Evolutionary conservation across 1,140 invertebrate species (phyloP).

Genomic region (Antheraea mylitta): DNA sequence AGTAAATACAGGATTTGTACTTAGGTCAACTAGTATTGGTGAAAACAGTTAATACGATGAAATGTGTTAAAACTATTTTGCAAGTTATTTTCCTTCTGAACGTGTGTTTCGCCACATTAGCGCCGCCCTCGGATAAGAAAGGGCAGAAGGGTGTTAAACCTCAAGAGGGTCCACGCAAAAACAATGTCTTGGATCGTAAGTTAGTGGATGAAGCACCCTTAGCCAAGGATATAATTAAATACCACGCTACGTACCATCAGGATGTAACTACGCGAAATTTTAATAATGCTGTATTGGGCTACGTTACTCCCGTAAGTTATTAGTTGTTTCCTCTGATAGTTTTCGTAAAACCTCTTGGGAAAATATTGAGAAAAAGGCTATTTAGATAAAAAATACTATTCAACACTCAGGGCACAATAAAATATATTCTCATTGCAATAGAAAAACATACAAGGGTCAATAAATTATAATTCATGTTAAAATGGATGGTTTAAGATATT

Average conservation of each 20-base stretch:
- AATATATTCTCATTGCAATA: background rate
- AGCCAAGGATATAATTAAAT: slow-evolving; percentile 86
- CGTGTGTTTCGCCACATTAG: slow-evolving; percentile 71
- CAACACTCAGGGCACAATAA: background rate
- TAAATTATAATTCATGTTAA: too few species aligned
- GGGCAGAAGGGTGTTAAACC: slow-evolving; percentile 69
- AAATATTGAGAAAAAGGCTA: background rate
- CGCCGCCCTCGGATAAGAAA: slow-evolving; percentile 75
- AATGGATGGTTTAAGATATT: too few species aligned
- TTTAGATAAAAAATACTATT: background rate
- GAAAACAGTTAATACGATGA: slow-evolving; percentile 36
- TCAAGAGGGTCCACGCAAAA: slow-evolving; percentile 81
- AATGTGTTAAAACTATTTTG: slow-evolving; percentile 45
- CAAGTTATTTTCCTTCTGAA: slow-evolving; percentile 52
- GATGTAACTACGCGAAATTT: slow-evolving; percentile 84
- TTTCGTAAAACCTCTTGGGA: background rate
- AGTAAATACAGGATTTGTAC: background rate
- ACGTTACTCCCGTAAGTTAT: slow-evolving; percentile 90
- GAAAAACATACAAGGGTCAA: background rate
- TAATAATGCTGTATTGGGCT: slow-evolving; percentile 88
- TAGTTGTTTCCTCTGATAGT: background rate
- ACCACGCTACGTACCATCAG: slow-evolving; percentile 86
- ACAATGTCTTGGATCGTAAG: slow-evolving; percentile 84
- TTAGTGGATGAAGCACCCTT: slow-evolving; percentile 83
- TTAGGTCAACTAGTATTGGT: background rate